These are phyloP conservation scores for Drosophila mettleri DNA, from an alignment of 2,888 invertebrate species.

Conservation along the genomic window DNA sequence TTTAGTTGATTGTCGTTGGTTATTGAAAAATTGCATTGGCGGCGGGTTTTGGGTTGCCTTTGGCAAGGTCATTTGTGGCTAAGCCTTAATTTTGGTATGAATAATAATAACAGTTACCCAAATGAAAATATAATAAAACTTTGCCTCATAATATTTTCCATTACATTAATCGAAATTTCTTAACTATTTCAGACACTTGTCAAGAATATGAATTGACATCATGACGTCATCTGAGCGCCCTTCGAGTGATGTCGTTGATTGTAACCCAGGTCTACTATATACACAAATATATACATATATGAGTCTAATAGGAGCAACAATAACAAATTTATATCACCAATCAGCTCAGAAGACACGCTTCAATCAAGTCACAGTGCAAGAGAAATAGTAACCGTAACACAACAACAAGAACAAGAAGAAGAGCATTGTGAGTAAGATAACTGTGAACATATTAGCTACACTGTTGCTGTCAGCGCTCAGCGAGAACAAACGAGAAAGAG, in stretches of 20 bases:
- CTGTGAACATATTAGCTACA: constrained; percentile 64
- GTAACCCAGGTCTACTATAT: constrained; percentile 17
- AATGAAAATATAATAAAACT: not conserved
- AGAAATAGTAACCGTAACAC: constrained; percentile 38
- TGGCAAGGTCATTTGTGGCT: constrained; percentile 65
- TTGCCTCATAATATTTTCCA: not conserved
- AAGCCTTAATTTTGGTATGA: constrained; percentile 5
- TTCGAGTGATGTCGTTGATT: constrained; percentile 52
- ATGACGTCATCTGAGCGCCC: constrained; percentile 66
- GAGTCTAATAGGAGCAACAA: constrained; percentile 24
- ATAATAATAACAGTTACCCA: not conserved
- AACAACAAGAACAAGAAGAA: constrained; percentile 35
- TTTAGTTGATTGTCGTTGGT: constrained; percentile 21
- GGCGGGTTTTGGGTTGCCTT: constrained; percentile 46
- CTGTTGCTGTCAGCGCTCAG: constrained; percentile 45
- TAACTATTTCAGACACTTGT: not conserved
- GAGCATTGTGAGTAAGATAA: constrained; percentile 42
- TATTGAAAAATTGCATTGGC: constrained; percentile 65
- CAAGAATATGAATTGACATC: constrained; percentile 22
- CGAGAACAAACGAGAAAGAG: constrained; percentile 50
- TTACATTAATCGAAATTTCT: constrained; percentile 6
- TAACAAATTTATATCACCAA: constrained; percentile 37
- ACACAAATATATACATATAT: not conserved
- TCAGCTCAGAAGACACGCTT: constrained; percentile 42
- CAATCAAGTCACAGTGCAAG: constrained; percentile 66